Evolutionary conservation across 23 tunicate species (phyloP).

Genomic region (Styela clava): DNA sequence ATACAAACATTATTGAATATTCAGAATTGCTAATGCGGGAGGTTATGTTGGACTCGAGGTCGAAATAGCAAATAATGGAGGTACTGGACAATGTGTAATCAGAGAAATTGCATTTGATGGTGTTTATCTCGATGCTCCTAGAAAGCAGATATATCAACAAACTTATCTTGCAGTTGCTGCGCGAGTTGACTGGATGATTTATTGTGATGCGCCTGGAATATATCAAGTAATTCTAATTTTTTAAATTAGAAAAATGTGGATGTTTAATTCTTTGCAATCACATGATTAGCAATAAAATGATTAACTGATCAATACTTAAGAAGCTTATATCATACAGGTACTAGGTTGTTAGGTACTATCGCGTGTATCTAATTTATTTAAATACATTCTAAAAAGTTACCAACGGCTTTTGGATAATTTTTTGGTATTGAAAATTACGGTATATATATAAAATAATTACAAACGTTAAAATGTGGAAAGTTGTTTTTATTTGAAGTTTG

Average conservation of each 20-base stretch:
- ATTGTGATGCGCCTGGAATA: neutral
- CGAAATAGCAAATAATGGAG: neutral
- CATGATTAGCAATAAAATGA: neutral
- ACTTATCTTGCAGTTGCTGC: constrained; percentile 5
- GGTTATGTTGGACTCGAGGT: neutral
- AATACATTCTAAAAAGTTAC: too few species aligned
- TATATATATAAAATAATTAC: too few species aligned
- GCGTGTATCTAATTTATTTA: too few species aligned
- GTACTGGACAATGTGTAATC: neutral
- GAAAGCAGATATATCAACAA: neutral
- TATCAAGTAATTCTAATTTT: neutral
- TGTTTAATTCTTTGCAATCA: too few species aligned
- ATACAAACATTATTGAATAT: constrained; percentile 10
- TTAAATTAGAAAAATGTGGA: neutral
- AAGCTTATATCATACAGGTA: too few species aligned
- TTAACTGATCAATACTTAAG: neutral
- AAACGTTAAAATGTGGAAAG: too few species aligned
- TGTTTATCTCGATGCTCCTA: neutral
- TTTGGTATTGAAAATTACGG: neutral
- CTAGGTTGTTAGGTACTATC: too few species aligned
- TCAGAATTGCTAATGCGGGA: constrained; percentile 7
- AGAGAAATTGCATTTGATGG: constrained; percentile 6
- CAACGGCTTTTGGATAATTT: neutral
- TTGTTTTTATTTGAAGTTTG: too few species aligned
- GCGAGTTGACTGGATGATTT: neutral